phyloP scores from a whole-genome alignment of 2,888 invertebrate genomes.

The Phalangium opilio region DNA sequence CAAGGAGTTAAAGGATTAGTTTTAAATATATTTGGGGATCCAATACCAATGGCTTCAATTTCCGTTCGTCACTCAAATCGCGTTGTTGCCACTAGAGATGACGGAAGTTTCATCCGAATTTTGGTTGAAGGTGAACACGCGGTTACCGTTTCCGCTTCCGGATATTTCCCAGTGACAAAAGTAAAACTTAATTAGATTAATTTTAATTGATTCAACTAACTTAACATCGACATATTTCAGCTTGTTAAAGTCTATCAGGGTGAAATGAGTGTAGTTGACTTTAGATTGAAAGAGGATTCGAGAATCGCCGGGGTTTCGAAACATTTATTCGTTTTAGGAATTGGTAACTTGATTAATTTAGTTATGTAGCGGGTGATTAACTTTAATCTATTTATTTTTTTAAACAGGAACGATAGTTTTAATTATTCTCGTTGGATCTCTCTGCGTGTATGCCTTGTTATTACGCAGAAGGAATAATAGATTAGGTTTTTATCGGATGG shows the following conservation, averaged over 20 bases:
- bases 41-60: constrained; percentile 57
- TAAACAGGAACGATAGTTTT: constrained; percentile 9
- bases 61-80: constrained; percentile 60
- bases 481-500: constrained; percentile 15
- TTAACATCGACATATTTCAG: constrained; percentile 1
- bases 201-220: too few species aligned
- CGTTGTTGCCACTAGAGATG: constrained; percentile 53
- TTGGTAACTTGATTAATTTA: constrained; percentile 7
- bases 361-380: not conserved
- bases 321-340: constrained; percentile 13
- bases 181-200: constrained; percentile 1
- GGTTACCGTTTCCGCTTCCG: constrained; percentile 52
- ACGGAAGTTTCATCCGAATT: constrained; percentile 87
- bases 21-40: constrained; percentile 22
- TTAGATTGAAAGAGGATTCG: constrained; percentile 11
- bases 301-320: constrained; percentile 15
- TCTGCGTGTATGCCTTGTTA: constrained; percentile 14
- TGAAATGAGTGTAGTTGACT: constrained; percentile 9
- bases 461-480: constrained; percentile 8
- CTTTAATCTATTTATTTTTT: not conserved
- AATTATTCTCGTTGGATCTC: constrained; percentile 7
- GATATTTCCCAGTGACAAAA: constrained; percentile 38
- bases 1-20: constrained; percentile 12
- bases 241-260: constrained; percentile 13
- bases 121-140: constrained; percentile 71